A percentile compares a stretch with the other conserved stretches of the same genome.
phyloP scores from a whole-genome alignment of 2,113 vertebrate species.

The Ciconia boyciana region DNA sequence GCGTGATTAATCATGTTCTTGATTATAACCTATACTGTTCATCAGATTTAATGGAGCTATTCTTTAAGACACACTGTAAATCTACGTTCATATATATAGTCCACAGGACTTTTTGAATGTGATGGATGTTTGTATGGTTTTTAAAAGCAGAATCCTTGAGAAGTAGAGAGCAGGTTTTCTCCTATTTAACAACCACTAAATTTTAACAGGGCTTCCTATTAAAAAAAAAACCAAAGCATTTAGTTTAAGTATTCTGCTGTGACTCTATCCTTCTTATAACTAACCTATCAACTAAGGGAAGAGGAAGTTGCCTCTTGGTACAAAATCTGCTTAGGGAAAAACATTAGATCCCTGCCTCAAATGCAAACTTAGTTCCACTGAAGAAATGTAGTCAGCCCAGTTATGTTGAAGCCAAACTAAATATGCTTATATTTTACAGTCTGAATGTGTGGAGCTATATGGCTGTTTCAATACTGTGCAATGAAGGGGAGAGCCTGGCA shows the following conservation, averaged over 20 bases:
- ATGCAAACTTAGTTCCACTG: background rate
- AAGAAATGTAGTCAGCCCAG: background rate
- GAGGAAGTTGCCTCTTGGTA: background rate
- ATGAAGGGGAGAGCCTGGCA: background rate
- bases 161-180: background rate
- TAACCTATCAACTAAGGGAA: background rate
- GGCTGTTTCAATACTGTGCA: background rate
- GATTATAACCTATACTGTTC: background rate
- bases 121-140: background rate
- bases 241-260: background rate
- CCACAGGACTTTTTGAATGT: background rate
- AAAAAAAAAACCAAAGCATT: background rate
- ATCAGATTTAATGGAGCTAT: background rate
- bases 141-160: background rate
- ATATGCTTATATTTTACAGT: background rate
- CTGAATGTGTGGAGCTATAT: background rate
- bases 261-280: background rate
- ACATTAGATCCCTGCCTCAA: background rate
- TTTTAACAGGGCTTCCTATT: background rate
- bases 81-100: background rate
- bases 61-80: background rate
- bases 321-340: background rate
- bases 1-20: background rate
- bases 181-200: background rate
- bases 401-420: background rate